phyloP scores from a whole-genome alignment of 2,113 vertebrate genomes.

The Antechinus flavipes region DNA sequence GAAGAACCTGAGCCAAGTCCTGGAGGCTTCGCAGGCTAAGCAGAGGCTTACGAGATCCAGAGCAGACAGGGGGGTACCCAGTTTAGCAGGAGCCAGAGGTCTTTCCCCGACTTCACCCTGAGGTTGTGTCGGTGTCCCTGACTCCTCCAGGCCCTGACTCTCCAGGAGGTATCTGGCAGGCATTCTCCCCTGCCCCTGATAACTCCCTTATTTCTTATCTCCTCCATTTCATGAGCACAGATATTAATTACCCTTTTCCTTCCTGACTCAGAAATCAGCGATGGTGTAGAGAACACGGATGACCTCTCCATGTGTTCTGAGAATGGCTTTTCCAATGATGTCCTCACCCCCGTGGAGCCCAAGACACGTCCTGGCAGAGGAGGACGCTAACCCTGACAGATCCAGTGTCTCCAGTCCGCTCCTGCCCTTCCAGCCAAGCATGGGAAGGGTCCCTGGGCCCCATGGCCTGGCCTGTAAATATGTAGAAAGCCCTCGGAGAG shows the following conservation, averaged over 20 bases:
- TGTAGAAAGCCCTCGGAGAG: neutral
- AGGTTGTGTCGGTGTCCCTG: neutral
- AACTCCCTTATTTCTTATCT: neutral
- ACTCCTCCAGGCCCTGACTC: neutral
- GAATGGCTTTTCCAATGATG: constrained; percentile 86
- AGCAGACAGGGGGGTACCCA: neutral
- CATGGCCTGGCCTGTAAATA: neutral
- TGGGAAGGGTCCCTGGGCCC: neutral
- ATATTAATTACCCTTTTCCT: constrained; percentile 14
- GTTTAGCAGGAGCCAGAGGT: neutral
- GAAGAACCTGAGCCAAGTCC: neutral
- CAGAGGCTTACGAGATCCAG: no score
- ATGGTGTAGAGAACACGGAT: constrained; percentile 88
- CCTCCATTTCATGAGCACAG: neutral
- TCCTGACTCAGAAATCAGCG: constrained; percentile 90
- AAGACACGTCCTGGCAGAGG: constrained; percentile 76
- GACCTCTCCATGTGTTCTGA: constrained; percentile 91
- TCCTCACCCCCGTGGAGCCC: constrained; percentile 71
- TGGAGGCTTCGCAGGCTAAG: neutral
- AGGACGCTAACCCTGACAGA: constrained; percentile 53
- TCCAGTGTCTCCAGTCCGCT: neutral
- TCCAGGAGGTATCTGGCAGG: no score
- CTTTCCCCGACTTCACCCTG: neutral
- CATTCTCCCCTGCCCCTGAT: neutral
- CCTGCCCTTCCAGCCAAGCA: neutral